Evolutionary conservation across 2,797 vertebrate species (phyloP).

Genomic region (Amblyopsis hoosieri): DNA sequence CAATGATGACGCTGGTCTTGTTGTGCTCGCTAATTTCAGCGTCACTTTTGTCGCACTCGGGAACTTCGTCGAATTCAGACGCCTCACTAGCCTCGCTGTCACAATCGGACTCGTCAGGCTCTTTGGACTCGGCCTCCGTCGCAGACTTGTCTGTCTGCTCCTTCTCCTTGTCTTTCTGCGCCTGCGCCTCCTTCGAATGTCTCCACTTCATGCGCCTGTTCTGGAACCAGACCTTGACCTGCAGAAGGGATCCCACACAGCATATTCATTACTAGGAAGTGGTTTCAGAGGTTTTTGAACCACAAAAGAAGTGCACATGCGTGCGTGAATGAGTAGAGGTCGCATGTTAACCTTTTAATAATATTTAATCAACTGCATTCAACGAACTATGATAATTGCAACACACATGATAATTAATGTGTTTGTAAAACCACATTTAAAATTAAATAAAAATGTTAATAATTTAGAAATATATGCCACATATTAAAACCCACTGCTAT

Average conservation of each 20-base stretch:
- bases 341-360: too few relatives aligned
- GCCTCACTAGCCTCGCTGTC: slow-evolving; percentile 89
- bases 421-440: too few relatives aligned
- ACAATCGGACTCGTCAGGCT: slow-evolving; percentile 82
- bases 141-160: slow-evolving; percentile 3
- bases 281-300: background rate
- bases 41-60: slow-evolving; percentile 76
- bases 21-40: slow-evolving; percentile 81
- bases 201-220: slow-evolving; percentile 97
- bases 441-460: too few relatives aligned
- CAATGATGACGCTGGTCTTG: slow-evolving; percentile 82
- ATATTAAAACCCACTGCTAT: too few relatives aligned
- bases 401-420: too few relatives aligned
- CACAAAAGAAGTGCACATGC: too few relatives aligned
- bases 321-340: too few relatives aligned
- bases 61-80: slow-evolving; percentile 86
- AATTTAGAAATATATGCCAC: too few relatives aligned
- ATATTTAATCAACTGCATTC: too few relatives aligned
- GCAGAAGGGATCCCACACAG: slow-evolving; percentile 8
- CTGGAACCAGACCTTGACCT: slow-evolving; percentile 98
- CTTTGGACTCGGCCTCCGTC: slow-evolving; percentile 76
- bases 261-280: background rate
- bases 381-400: too few relatives aligned
- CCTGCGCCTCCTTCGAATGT: slow-evolving; percentile 97
- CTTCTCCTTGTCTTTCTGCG: slow-evolving; percentile 89